Percentiles rank a stretch among this genome's conserved stretches.
phyloP scores from a whole-genome alignment of 2,888 invertebrate genomes.

The Meta bourneti region DNA sequence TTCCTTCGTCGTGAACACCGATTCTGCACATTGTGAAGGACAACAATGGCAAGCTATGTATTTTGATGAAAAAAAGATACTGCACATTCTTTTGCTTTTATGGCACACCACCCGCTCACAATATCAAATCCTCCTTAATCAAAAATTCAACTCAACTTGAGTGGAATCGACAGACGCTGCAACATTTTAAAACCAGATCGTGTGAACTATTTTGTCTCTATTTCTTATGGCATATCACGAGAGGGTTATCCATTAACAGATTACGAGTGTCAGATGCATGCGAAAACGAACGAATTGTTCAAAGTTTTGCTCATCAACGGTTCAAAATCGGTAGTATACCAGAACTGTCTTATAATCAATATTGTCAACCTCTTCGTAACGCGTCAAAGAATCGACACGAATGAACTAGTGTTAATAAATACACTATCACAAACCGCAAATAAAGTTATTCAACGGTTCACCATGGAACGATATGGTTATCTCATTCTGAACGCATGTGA shows the following conservation, averaged over 20 bases:
- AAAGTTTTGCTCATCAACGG: neutral
- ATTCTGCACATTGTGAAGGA: neutral
- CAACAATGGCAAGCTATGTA: slow-evolving; percentile 39
- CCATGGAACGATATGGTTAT: no score
- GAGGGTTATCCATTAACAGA: neutral
- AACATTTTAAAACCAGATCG: neutral
- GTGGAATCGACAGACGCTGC: neutral
- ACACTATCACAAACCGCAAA: no score
- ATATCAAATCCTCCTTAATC: neutral
- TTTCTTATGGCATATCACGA: no score
- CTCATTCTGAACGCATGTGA: no score
- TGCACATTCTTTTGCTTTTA: slow-evolving; percentile 19
- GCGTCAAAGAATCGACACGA: no score
- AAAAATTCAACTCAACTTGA: neutral
- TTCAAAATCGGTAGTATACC: no score
- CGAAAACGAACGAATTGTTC: neutral
- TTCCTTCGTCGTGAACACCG: slow-evolving; percentile 21
- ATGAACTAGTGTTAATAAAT: no score
- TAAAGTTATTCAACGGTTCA: no score
- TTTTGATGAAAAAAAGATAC: neutral
- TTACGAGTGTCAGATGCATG: neutral
- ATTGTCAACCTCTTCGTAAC: no score
- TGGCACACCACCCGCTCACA: neutral
- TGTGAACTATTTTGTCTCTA: slow-evolving; percentile 20
- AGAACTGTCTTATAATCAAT: no score